These are phyloP conservation scores for Pyxicephalus adspersus DNA, from an alignment of 2,113 vertebrate genomes.

Conservation along the genomic window DNA sequence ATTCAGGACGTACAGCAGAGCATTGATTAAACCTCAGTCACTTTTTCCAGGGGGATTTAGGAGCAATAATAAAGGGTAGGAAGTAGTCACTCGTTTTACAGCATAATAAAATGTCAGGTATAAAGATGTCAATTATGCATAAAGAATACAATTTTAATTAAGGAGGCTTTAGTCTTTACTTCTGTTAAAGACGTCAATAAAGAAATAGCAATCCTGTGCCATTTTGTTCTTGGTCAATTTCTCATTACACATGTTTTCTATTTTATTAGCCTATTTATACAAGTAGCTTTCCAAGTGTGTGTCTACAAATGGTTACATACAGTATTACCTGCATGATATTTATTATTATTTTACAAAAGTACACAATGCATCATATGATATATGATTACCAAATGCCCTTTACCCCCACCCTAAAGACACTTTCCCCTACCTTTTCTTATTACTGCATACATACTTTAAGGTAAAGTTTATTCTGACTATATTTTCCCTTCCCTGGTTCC, in stretches of 20 bases:
- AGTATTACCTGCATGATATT: not conserved
- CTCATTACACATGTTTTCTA: not conserved
- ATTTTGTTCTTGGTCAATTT: conserved; percentile 1
- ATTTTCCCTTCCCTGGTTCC: too few relatives aligned
- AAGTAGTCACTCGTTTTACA: conserved; percentile 32
- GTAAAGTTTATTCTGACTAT: too few relatives aligned
- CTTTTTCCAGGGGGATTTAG: not conserved
- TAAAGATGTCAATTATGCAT: conserved; percentile 15
- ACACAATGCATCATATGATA: too few relatives aligned
- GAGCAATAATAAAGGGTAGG: conserved; percentile 32
- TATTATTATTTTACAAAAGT: not conserved
- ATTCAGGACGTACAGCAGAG: conserved; percentile 13
- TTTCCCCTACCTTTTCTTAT: too few relatives aligned
- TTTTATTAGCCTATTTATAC: not conserved
- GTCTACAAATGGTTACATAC: not conserved
- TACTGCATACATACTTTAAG: too few relatives aligned
- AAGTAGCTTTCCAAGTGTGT: not conserved
- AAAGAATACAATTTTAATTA: conserved; percentile 41
- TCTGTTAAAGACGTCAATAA: conserved; percentile 3
- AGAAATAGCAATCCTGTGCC: not conserved
- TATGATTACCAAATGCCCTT: too few relatives aligned
- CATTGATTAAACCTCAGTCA: conserved; percentile 27
- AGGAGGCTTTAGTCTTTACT: conserved; percentile 5
- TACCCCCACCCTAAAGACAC: too few relatives aligned
- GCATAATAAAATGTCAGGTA: conserved; percentile 21